Evolutionary conservation across 2,113 vertebrate species (phyloP).

Genomic region (Agapornis roseicollis): DNA sequence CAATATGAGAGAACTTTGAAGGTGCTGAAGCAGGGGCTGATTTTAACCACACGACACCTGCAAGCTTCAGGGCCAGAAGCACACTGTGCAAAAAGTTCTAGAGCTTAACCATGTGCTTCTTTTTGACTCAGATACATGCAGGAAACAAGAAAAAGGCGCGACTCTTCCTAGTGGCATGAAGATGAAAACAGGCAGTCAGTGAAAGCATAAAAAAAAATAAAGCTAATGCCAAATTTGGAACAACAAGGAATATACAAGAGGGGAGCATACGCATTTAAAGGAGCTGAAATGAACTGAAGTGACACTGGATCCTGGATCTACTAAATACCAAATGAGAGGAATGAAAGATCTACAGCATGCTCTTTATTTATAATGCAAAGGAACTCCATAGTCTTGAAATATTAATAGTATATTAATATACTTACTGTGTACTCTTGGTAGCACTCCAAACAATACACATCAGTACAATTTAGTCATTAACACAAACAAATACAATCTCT

Average conservation of each 20-base stretch:
- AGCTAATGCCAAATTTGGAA: background rate
- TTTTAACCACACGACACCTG: background rate
- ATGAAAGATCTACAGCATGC: background rate
- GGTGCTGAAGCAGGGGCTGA: background rate
- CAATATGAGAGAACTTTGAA: background rate
- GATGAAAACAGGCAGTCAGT: background rate
- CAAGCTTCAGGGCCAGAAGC: background rate
- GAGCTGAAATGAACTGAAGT: background rate
- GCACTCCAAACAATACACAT: background rate
- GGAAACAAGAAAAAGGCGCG: background rate
- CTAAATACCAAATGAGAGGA: background rate
- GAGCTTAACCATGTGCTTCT: background rate
- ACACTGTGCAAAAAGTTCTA: background rate
- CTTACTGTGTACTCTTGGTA: background rate
- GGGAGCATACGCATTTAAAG: background rate
- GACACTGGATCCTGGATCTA: background rate
- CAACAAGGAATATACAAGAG: background rate
- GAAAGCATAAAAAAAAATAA: background rate
- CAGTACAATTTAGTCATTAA: background rate
- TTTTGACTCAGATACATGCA: background rate
- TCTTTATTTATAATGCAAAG: background rate
- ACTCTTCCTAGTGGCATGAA: background rate
- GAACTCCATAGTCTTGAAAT: background rate
- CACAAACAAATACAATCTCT: background rate
- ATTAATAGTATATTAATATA: background rate